Percentiles rank a stretch among this genome's conserved stretches.
These are phyloP conservation scores for Cheiracanthium punctorium DNA, from an alignment of 2,888 invertebrate genomes.

Conservation along the genomic window DNA sequence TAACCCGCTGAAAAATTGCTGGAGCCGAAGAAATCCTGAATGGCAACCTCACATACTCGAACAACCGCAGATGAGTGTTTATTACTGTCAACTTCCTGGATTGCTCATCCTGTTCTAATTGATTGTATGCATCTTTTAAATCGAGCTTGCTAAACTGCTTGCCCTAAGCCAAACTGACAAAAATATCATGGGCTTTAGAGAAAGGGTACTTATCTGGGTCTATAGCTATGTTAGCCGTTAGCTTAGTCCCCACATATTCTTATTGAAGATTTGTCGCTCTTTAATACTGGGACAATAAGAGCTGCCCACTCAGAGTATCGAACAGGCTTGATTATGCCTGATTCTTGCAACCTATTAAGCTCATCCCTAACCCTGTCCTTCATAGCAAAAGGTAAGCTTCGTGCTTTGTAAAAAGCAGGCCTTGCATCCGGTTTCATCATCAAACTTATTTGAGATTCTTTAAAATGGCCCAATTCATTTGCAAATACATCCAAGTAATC, in stretches of 20 bases:
- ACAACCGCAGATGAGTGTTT: constrained; percentile 17
- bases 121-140: constrained; percentile 31
- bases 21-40: not conserved
- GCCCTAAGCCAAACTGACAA: not conserved
- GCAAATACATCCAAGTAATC: not conserved
- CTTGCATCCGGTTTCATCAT: not conserved
- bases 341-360: not conserved
- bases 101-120: constrained; percentile 23
- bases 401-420: constrained; percentile 19
- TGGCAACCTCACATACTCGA: not conserved
- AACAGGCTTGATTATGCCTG: constrained; percentile 24
- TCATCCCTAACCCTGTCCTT: constrained; percentile 12
- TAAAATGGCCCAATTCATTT: not conserved
- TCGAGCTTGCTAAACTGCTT: constrained; percentile 21
- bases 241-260: constrained; percentile 44
- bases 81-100: constrained; percentile 11
- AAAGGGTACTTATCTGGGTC: not conserved
- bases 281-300: constrained; percentile 22
- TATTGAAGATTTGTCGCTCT: constrained; percentile 4
- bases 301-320: constrained; percentile 16
- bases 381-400: constrained; percentile 10
- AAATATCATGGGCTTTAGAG: not conserved
- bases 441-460: not conserved
- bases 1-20: constrained; percentile 36
- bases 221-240: constrained; percentile 13